Base-by-base conservation (phyloP, 2,797 vertebrate species). In the Acrocephalus scirpaceus region DNA sequence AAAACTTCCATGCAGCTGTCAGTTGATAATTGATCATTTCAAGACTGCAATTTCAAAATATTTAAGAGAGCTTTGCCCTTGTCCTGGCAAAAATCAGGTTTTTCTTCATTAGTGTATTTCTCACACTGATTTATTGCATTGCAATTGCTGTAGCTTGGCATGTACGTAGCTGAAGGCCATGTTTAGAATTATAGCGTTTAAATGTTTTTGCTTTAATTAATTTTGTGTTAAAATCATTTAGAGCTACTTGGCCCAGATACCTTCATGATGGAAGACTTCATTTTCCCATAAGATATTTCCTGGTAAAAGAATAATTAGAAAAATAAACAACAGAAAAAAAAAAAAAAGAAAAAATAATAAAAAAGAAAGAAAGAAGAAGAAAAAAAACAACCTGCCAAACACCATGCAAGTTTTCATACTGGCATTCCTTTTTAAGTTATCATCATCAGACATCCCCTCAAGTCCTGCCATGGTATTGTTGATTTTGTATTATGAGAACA, bases 21-120 rank as follows among this genome's bases (percentile, higher is more conserved):
- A 97, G 95, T 97, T 98, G 94, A 97, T 97, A 98, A 98, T 95
- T 71, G 53, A 97, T 97, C 77, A 95, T 96, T 96, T 92, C 83
- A 96, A 94, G 96, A 94, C 86, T 88, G 61, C 58, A 71, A 57
- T 97, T 97, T 97, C 95, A 97, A 93, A 95, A 96, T 97, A 96
- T 95, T 97, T 97, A 86, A 93, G 92, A 96, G 95, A 95, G 67
- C 22, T 95, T 97, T 96, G 90, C 81, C 91, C 83, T 97, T 95
- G 94, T 90, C 95, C 93, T 93, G 89, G 72, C 70, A 94, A 91
- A 97, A 96, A 80, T 65, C 85, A 89, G 60, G 17, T 74, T 95
- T 95, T 97, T 93, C 48, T 88, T 83, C 86, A 62, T 84, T 96
- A 92, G 75, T 93, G 77, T 96, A 74, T 76, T 83, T 92, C 56